Evolutionary conservation across 2,797 vertebrate genomes (phyloP), one percentile per base, ranked within the genome.

Genomic region (Helostoma temminkii): DNA sequence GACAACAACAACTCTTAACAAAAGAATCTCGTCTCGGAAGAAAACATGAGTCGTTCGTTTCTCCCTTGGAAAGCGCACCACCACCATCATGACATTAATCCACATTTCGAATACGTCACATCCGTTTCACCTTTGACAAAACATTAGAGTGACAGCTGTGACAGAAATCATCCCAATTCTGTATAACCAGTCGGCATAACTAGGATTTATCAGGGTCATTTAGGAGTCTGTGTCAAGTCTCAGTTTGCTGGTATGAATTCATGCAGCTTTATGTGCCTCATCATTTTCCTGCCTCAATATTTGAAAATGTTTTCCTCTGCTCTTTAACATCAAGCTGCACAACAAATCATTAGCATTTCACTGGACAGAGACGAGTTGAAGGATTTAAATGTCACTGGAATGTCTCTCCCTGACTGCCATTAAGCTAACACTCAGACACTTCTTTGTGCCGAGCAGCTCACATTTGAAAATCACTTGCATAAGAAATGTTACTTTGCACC

Each of bases 141-240:
- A 78, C 71, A 77, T 78, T 63, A 82, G 60, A 81, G 63, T 32
- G 9, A 61, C 49, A 52, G 16, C 24, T 0, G 21, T 41, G 58
- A 75, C 62, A 28, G 42, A 76, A 55, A 63, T 55, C 52, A 49
- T 47, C 56, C 59, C 41, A 2, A 54, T 57, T 64, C 46, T 66
- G 61, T 41, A 15, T 45, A 46, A 63, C 18, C 46, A 48, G 64
- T 18, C 60, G 66, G 49, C 39, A 39, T 36, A 15, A 18, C 50
- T 12, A 65, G 72, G 76, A 71, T 59, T 84, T 21, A 61, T 82
- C 60, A 72, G 0, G 30, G 48, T 73, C 65, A 56, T 70, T 62
- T 39, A 30, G 41, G 21, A 58, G 41, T 45, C 71, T 43, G n/a
- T 49, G 30, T 28, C 47, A 9, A 34, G 30, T 61, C 59, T 53